Evolutionary conservation across 2,888 invertebrate species (phyloP), one percentile per base, ranked within the genome.

Genomic region (Diogma glabrata): DNA sequence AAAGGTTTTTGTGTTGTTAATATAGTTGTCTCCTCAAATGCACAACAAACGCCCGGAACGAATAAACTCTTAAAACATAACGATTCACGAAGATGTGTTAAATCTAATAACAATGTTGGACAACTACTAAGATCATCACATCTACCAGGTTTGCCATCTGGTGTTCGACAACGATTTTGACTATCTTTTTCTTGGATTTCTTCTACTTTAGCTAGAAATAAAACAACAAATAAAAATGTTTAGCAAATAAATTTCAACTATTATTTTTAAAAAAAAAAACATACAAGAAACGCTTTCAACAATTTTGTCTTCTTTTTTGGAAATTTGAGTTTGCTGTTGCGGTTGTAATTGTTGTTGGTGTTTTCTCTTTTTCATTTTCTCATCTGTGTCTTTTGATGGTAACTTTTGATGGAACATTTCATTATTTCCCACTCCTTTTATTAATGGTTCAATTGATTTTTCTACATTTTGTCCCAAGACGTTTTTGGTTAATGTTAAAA

Each of bases 1-100:
- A 61, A 55, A 12, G 64, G 69, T 19, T 61, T 64, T 56, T 60
- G 67, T 22, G 69, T 67, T 3, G 67, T 67, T 24, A 64, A 55
- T 19, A 64, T 58, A 0, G 67, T 64, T 7, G 57, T 57, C 26
- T 72, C 73, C 60, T 73, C 69, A 8, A 67, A 59, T 0, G 92
- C 92, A 66, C 93, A 93, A 63, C 93, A 93, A 3, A 93, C 92
- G 2, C 93, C 93, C 2, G 93, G 93, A 2, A 89, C 87, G 61
- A 92, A 91, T 2, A 92, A 74, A 55, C 87, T 88, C 70, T 92
- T 91, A 63, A 93, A 93, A 63, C 93, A 93, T 9, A 93, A 73
- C 0, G 91, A 91, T 62, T 90, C 88, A 24, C 92, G 72, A 16
- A 93, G 72, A 64, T 83, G 85, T 12, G 84, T 80, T 49, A 92